Evolutionary conservation across 92 coral and sea anemone genomes (phyloP), one percentile per base, ranked within the genome.

Genomic region (Parazoanthus swiftii): DNA sequence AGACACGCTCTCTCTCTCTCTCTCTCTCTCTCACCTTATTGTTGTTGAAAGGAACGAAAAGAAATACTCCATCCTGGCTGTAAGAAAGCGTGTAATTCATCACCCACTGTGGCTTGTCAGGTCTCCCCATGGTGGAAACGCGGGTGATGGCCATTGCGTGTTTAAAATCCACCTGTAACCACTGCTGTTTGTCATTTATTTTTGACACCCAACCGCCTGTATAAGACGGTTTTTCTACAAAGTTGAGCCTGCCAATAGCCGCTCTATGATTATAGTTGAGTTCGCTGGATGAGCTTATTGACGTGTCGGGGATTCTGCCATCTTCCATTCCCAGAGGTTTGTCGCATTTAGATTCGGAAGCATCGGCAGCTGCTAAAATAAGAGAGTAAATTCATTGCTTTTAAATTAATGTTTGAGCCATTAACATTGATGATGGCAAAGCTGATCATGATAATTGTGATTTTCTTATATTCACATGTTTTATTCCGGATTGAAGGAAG

Each of bases 161-260:
- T 44, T 26, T n/a, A 56, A 86, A 86, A 76, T 86, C 74, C 10
- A 86, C 83, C 39, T 86, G 89, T 13, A 86, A 33, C 89, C 89
- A 86, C 63, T 86, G 89, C 10, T 18, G 33, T 13, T 3, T 29
- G 63, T 56, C 33, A 38, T 18, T 54, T 11, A 2, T 20, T 1
- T 6, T 16, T 9, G 89, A 68, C 15, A n/a, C 38, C 89, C 89
- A 86, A 43, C 73, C 50, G 18, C 89, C 89, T 0, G 42, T 50
- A 8, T 51, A 51, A 48, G 51, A 5, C 51, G 10, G 51, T 48
- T 48, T 48, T 48, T 7, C 51, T 48, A 48, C 11, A 0, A 48
- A 48, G 11, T 48, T 48, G 51, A 48, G 51, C 71, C 89, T 78
- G 11, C 89, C 89, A 7, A 46, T 35, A 14, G 74, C n/a, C 0